Evolutionary conservation across 1,140 invertebrate genomes (phyloP).

Genomic region (Prorops nasuta): DNA sequence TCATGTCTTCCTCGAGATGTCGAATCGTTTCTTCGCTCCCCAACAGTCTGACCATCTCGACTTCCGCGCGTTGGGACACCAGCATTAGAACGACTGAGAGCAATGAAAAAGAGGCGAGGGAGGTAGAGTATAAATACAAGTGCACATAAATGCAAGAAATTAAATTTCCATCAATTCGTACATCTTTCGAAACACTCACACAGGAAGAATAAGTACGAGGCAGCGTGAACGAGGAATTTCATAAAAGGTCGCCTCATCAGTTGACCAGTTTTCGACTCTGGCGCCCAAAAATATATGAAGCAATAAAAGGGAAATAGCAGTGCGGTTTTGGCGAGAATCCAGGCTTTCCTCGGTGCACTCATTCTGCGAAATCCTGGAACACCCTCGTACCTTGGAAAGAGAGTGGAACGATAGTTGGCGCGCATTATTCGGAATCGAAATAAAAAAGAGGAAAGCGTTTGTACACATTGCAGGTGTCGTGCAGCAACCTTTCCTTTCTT

Average conservation of each 20-base stretch:
- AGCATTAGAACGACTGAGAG: conserved; percentile 83
- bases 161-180: background rate
- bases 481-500: too few species aligned
- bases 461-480: too few species aligned
- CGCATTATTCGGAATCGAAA: too few species aligned
- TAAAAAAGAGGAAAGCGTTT: too few species aligned
- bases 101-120: too few species aligned
- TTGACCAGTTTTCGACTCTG: conserved; percentile 71
- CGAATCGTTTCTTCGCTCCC: conserved; percentile 66
- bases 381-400: conserved; percentile 69
- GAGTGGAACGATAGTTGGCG: background rate
- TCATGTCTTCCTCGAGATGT: conserved; percentile 60
- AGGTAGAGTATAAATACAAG: too few species aligned
- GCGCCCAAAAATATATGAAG: conserved; percentile 76
- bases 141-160: conserved; percentile 33
- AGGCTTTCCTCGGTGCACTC: conserved; percentile 64
- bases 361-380: conserved; percentile 85
- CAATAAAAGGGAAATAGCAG: conserved; percentile 85
- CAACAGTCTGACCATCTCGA: conserved; percentile 70
- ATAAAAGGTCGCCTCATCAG: conserved; percentile 88
- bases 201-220: conserved; percentile 89
- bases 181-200: conserved; percentile 60
- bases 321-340: conserved; percentile 74
- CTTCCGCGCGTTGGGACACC: conserved; percentile 82
- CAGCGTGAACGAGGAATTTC: conserved; percentile 91